Conservation (phyloP, 2,888 invertebrate species). For the Thymelicus acteon region DNA sequence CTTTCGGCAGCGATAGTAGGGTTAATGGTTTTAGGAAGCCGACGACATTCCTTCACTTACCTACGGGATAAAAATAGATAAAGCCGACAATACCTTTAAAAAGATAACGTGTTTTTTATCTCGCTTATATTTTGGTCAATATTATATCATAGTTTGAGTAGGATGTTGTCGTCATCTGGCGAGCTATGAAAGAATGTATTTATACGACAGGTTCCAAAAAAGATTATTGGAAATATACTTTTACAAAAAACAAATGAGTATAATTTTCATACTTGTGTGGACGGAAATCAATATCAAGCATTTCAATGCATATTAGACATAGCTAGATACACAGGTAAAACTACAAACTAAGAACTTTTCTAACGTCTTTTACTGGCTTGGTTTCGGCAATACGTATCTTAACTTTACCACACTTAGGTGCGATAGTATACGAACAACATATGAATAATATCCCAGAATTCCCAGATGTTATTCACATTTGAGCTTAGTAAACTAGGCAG, state of each 20-base stretch:
- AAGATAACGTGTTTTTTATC: constrained; percentile 25
- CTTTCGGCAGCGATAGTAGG: constrained; percentile 28
- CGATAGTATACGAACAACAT: neutral
- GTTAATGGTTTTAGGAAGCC: constrained; percentile 32
- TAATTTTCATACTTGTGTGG: too few relatives aligned
- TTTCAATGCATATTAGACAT: too few relatives aligned
- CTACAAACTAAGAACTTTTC: too few relatives aligned
- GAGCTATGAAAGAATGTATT: neutral
- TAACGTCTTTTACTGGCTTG: too few relatives aligned
- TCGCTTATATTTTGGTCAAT: neutral
- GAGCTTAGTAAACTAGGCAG: constrained; percentile 15
- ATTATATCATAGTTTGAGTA: neutral
- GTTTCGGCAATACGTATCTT: too few relatives aligned
- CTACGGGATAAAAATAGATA: constrained; percentile 28
- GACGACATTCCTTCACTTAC: constrained; percentile 29
- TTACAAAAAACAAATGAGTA: too few relatives aligned
- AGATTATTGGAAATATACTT: too few relatives aligned
- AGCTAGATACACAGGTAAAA: too few relatives aligned
- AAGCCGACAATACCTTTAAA: constrained; percentile 12
- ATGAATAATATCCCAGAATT: neutral
- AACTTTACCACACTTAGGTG: neutral
- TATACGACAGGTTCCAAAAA: too few relatives aligned
- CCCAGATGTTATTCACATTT: constrained; percentile 19
- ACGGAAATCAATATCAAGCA: too few relatives aligned
- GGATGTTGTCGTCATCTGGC: neutral